Evolutionary conservation across 1,140 invertebrate species (phyloP).

Genomic region (Ceratina calcarata): DNA sequence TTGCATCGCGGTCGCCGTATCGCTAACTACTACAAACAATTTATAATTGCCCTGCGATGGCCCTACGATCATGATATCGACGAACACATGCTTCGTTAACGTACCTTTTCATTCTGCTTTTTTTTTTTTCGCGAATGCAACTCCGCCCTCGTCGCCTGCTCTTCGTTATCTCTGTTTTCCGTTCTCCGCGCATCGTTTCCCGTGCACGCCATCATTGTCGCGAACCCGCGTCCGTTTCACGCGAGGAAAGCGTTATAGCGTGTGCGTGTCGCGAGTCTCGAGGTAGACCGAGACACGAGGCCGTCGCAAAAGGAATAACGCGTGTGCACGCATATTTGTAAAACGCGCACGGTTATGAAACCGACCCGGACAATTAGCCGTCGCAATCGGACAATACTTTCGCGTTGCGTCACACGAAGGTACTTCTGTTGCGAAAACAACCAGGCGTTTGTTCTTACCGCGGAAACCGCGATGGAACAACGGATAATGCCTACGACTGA

Average conservation of each 20-base stretch:
- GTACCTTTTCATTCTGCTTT: background rate
- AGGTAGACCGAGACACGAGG: slow-evolving; percentile 64
- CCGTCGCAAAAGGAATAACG: slow-evolving; percentile 47
- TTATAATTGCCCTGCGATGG: slow-evolving; percentile 46
- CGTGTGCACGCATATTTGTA: slow-evolving; percentile 55
- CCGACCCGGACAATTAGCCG: slow-evolving; percentile 67
- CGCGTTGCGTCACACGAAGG: slow-evolving; percentile 17
- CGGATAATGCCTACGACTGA: slow-evolving; percentile 3
- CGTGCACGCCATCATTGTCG: slow-evolving; percentile 18
- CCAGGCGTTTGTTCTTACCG: slow-evolving; percentile 6
- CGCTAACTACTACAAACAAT: slow-evolving; percentile 54
- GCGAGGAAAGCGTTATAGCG: slow-evolving; percentile 63
- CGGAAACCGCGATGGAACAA: slow-evolving; percentile 10
- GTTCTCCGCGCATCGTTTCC: background rate
- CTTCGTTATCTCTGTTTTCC: background rate
- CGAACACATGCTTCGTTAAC: slow-evolving; percentile 49
- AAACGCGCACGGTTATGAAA: slow-evolving; percentile 65
- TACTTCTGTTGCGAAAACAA: slow-evolving; percentile 29
- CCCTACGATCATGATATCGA: slow-evolving; percentile 50
- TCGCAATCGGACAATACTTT: slow-evolving; percentile 30
- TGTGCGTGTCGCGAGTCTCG: slow-evolving; percentile 60
- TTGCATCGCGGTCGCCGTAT: background rate
- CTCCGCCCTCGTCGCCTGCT: background rate
- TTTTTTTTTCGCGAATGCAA: background rate
- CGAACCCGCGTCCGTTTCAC: slow-evolving; percentile 53